Percentiles rank a stretch among this genome's conserved stretches.
Conservation (phyloP, 2,113 vertebrate species). For the Diadophis punctatus region DNA sequence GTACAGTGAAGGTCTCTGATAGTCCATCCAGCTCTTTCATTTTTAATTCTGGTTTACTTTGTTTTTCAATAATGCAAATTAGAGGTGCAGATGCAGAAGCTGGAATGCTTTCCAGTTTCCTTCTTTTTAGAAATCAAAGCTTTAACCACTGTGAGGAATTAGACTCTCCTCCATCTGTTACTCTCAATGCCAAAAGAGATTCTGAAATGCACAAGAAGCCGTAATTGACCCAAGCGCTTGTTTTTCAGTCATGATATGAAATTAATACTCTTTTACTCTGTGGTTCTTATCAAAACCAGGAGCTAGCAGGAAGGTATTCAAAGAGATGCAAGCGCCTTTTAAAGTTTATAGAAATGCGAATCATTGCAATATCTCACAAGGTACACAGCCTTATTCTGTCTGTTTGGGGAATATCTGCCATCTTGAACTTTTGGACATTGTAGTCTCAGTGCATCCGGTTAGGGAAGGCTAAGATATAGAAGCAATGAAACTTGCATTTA, state of each 20-base stretch:
- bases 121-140: conserved; percentile 56
- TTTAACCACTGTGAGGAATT: conserved; percentile 45
- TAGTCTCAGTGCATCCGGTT: neutral
- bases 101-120: conserved; percentile 64
- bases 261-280: conserved; percentile 9
- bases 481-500: conserved; percentile 4
- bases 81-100: conserved; percentile 64
- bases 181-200: conserved; percentile 41
- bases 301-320: neutral
- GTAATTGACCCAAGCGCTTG: conserved; percentile 20
- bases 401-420: neutral
- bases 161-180: conserved; percentile 57
- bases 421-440: neutral
- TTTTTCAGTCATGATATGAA: conserved; percentile 37
- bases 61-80: conserved; percentile 58
- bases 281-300: neutral
- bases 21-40: conserved; percentile 51
- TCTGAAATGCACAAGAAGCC: conserved; percentile 41
- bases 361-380: neutral
- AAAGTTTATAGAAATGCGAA: neutral
- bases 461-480: neutral
- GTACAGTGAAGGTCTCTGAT: conserved; percentile 9
- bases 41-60: conserved; percentile 41
- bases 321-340: neutral
- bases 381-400: neutral